Conservation (phyloP, 2,888 invertebrate genomes). For the Apodemia zela region DNA sequence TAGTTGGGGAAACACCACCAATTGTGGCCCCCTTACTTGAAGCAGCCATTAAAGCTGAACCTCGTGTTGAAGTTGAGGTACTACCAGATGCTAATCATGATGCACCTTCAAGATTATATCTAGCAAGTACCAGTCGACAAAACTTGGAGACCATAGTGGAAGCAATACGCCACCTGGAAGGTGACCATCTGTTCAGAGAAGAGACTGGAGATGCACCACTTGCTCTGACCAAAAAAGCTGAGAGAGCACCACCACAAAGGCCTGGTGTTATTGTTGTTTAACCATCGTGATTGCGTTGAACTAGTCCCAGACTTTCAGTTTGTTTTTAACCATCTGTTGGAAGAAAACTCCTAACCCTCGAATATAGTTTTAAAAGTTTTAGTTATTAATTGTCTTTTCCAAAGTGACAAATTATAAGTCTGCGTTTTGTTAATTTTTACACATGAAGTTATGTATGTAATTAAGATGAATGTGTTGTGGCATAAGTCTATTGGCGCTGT, state of each 20-base stretch:
- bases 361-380: constrained; percentile 71
- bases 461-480: constrained; percentile 52
- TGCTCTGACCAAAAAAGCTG: constrained; percentile 78
- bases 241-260: constrained; percentile 82
- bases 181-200: constrained; percentile 95
- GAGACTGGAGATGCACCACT: constrained; percentile 82
- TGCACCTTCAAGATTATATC: constrained; percentile 62
- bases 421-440: constrained; percentile 67
- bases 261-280: constrained; percentile 96
- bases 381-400: constrained; percentile 73
- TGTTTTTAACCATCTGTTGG: constrained; percentile 48
- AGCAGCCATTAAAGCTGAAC: constrained; percentile 93
- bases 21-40: constrained; percentile 83
- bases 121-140: constrained; percentile 88
- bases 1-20: constrained; percentile 39
- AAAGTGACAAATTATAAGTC: constrained; percentile 78
- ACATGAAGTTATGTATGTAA: constrained; percentile 54
- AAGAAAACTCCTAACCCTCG: constrained; percentile 66
- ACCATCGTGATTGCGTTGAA: constrained; percentile 85
- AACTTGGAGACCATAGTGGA: constrained; percentile 99
- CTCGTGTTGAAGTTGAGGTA: constrained; percentile 88
- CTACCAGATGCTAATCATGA: constrained; percentile 77
- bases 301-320: constrained; percentile 46
- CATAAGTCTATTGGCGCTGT: constrained; percentile 61
- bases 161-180: constrained; percentile 98